Evolutionary conservation across 2,113 vertebrate genomes (phyloP).

Genomic region (Pelodiscus sinensis): DNA sequence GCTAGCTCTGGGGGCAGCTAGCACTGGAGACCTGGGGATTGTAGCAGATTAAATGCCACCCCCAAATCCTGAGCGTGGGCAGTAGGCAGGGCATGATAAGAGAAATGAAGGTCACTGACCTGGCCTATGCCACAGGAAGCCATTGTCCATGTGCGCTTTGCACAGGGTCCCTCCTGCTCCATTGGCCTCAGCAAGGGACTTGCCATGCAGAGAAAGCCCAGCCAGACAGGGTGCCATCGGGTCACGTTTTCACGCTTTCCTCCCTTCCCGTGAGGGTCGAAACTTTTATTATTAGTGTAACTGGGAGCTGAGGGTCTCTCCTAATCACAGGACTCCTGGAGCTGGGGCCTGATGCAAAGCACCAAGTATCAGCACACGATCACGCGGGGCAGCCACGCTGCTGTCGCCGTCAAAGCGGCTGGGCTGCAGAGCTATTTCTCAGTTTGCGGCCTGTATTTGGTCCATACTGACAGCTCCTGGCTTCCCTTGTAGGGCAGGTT

Average conservation of each 20-base stretch:
- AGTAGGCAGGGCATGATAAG: neutral
- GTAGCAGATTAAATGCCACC: neutral
- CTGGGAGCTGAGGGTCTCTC: neutral
- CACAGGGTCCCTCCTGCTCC: neutral
- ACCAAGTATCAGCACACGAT: neutral
- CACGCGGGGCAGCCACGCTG: neutral
- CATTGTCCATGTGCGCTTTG: rapidly evolving
- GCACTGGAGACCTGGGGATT: neutral
- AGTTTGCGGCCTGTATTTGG: neutral
- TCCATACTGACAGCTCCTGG: neutral
- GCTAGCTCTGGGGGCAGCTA: neutral
- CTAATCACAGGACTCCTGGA: rapidly evolving
- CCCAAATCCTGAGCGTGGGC: neutral
- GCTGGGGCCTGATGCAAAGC: neutral
- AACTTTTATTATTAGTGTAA: neutral
- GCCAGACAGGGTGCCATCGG: neutral
- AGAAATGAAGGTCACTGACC: neutral
- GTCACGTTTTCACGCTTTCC: neutral
- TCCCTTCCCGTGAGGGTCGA: neutral
- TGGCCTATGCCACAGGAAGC: neutral
- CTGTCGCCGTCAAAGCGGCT: neutral
- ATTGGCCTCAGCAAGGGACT: neutral
- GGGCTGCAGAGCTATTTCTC: conserved; percentile 7
- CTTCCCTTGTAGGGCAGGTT: neutral
- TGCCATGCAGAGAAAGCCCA: neutral